These are phyloP conservation scores for Microvelia longipes DNA, from an alignment of 1,140 invertebrate genomes.

Conservation along the genomic window DNA sequence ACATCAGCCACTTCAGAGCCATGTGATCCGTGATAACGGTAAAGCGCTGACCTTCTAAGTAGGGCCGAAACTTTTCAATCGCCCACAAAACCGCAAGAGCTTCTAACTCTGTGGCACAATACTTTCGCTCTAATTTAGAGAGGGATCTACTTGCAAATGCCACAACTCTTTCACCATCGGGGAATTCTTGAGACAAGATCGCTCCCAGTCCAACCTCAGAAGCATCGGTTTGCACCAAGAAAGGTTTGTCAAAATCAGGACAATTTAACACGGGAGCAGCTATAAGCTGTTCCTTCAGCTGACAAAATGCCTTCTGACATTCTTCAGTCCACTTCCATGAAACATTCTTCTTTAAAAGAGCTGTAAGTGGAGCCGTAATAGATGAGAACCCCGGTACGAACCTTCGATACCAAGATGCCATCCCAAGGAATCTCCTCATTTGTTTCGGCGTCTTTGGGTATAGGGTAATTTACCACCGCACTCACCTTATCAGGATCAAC, in stretches of 20 bases:
- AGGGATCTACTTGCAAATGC: slow-evolving; percentile 31
- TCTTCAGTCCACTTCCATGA: slow-evolving; percentile 13
- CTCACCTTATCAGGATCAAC: slow-evolving; percentile 15
- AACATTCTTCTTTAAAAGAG: slow-evolving; percentile 21
- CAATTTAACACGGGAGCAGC: slow-evolving; percentile 15
- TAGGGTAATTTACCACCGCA: slow-evolving; percentile 23
- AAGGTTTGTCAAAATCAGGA: slow-evolving; percentile 22
- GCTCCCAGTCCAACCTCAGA: slow-evolving; percentile 22
- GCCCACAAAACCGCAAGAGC: slow-evolving; percentile 29
- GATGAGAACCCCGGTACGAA: slow-evolving; percentile 25
- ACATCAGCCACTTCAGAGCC: slow-evolving; percentile 33
- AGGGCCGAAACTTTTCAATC: slow-evolving; percentile 26
- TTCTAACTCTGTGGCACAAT: slow-evolving; percentile 32
- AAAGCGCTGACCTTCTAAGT: slow-evolving; percentile 27
- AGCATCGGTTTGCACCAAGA: slow-evolving; percentile 22
- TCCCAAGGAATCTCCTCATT: slow-evolving; percentile 22
- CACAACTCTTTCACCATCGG: slow-evolving; percentile 23
- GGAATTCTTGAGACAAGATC: slow-evolving; percentile 21
- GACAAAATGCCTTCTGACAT: slow-evolving; percentile 17
- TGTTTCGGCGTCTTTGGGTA: slow-evolving; percentile 17
- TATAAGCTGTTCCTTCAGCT: slow-evolving; percentile 19
- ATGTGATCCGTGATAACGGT: slow-evolving; percentile 30
- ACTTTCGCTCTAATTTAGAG: slow-evolving; percentile 29
- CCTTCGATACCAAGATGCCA: slow-evolving; percentile 22
- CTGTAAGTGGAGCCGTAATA: slow-evolving; percentile 23